phyloP scores from a whole-genome alignment of 1,140 invertebrate species.

The Rhopalosiphum padi region DNA sequence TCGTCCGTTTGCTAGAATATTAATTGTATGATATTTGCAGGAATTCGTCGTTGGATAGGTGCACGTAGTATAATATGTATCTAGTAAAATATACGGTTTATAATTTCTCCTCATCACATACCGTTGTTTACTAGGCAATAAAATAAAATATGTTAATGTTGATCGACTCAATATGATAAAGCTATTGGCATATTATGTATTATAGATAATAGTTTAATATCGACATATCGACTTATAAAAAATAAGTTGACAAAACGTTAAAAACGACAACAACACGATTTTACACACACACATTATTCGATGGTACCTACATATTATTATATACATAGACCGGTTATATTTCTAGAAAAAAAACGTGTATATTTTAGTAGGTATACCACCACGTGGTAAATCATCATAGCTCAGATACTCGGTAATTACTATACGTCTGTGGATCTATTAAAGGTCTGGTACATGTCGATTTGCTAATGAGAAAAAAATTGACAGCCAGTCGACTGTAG shows the following conservation, averaged over 20 bases:
- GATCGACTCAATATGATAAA: not conserved
- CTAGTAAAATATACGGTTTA: not conserved
- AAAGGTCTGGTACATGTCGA: slow-evolving; percentile 36
- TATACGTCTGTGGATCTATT: not conserved
- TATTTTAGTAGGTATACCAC: not conserved
- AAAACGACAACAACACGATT: not conserved
- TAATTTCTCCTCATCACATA: not conserved
- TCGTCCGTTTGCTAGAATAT: not conserved
- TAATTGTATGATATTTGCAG: not conserved
- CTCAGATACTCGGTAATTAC: not conserved
- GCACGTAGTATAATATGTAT: not conserved
- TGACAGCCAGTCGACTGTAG: slow-evolving; percentile 27
- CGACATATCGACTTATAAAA: not conserved
- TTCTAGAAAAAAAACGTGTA: not conserved
- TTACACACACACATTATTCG: not conserved
- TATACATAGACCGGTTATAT: slow-evolving; percentile 15
- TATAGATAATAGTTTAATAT: not conserved
- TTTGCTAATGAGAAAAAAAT: slow-evolving; percentile 54
- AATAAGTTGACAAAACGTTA: not conserved
- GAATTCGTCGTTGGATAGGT: not conserved
- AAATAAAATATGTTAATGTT: not conserved
- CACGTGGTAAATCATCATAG: slow-evolving; percentile 4
- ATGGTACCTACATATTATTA: not conserved
- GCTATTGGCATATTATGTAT: not conserved
- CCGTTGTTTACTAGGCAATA: not conserved